Conservation (phyloP, 2,797 vertebrate species). For the Echiichthys vipera region DNA sequence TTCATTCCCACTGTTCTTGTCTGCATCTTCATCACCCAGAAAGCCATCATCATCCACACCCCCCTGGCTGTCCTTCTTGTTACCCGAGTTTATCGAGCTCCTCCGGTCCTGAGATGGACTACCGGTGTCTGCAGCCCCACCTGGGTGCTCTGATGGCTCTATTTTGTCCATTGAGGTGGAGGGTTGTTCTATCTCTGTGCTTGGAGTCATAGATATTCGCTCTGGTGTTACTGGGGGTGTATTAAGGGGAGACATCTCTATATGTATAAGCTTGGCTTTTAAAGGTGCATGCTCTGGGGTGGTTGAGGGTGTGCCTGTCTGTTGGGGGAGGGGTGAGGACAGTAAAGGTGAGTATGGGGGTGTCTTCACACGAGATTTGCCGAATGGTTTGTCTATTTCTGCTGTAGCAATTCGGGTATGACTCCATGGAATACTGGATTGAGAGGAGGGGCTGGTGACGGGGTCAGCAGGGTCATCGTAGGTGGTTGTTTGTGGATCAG, state of each 20-base stretch:
- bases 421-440: conserved; percentile 44
- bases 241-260: conserved; percentile 52
- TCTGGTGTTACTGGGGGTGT: conserved; percentile 45
- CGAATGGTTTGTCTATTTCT: conserved; percentile 67
- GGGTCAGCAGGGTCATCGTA: conserved; percentile 16
- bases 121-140: not conserved
- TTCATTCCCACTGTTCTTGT: conserved; percentile 57
- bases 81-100: conserved; percentile 30
- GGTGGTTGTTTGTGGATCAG: conserved; percentile 17
- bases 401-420: conserved; percentile 43
- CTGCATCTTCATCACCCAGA: conserved; percentile 61
- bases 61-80: not conserved
- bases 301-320: conserved; percentile 38
- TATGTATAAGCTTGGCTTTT: conserved; percentile 57
- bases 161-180: conserved; percentile 65
- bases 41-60: conserved; percentile 45
- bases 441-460: conserved; percentile 54
- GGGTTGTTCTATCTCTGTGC: conserved; percentile 46
- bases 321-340: conserved; percentile 28
- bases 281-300: conserved; percentile 56
- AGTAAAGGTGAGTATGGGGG: conserved; percentile 50
- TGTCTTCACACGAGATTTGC: conserved; percentile 43
- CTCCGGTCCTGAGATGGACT: conserved; percentile 32
- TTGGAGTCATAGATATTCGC: not conserved
- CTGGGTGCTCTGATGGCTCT: conserved; percentile 26